Base-by-base conservation (phyloP, 53 echinoderm and acorn worm species). In the Echinometra lucunter region DNA sequence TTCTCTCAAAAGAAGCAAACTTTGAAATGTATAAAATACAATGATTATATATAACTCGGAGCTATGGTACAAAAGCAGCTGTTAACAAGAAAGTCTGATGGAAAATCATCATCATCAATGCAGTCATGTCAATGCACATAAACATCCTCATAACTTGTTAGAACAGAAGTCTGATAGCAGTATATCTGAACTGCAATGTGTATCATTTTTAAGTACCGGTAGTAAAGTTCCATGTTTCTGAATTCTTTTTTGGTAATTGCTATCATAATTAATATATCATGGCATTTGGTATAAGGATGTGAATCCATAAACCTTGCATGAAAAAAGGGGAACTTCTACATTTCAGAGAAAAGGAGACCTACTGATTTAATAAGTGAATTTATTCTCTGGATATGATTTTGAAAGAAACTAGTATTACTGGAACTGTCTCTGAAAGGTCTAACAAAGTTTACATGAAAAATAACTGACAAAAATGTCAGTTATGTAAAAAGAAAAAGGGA, bases 31-130 rank as follows among this genome's bases (percentile, higher is more conserved):
- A 72, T 72, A 72, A 72, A 72, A 78, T 19, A 42, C 38, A 78
- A 78, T 40, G 44, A 19, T 78, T 18, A 78, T 19, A 78, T 19
- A 12, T 78, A 21, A 78, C 30, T 47, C 18, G 49, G 49, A 37
- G 45, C 30, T 85, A 85, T 85, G 85, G 49, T 49, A 78, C 78
- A 78, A 78, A 78, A 78, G 85, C 85, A 85, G 45, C 47, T 85
- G 32, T 74, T 74, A 34, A 56, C 69, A 69, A 74, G 53, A 47
- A 78, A 17, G 42, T 19, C 42, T 78, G 78, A 42, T 78, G 42
- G 38, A 49, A 85, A 85, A 85, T 42, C 85, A 85, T 49, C 85
- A 85, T 49, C 28, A 49, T 85, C 49, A 23, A 85, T 5, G 9
- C 45, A 53, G 19, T 44, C 40, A 28, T 47, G 47, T 11, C 13